Evolutionary conservation across 2,113 vertebrate species (phyloP).

Genomic region (Suricata suricatta): DNA sequence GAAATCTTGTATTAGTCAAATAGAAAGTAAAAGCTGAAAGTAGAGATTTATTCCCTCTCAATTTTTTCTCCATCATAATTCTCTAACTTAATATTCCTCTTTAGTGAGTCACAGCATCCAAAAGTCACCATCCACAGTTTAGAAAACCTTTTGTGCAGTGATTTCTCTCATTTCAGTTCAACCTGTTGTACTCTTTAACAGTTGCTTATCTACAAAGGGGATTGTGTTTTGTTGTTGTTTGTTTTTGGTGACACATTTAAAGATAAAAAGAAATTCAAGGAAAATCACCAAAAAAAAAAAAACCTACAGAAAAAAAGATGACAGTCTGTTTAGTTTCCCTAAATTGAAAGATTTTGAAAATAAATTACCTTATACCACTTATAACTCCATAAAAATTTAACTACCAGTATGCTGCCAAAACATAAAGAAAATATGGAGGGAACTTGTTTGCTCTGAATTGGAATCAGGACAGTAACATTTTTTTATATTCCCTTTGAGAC

Average conservation of each 20-base stretch:
- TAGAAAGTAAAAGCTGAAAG: not conserved
- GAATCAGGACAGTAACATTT: not conserved
- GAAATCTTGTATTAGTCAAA: not conserved
- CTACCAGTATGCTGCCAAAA: not conserved
- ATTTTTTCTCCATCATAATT: not conserved
- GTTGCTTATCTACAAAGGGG: not conserved
- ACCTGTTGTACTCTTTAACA: not conserved
- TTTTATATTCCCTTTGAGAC: not conserved
- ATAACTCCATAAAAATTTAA: not conserved
- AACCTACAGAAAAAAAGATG: not conserved
- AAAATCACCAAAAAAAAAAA: not conserved
- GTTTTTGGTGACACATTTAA: not conserved
- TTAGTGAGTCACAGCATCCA: not conserved
- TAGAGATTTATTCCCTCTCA: not conserved
- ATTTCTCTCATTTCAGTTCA: not conserved
- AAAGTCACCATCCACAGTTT: not conserved
- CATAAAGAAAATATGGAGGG: not conserved
- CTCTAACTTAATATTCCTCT: not conserved
- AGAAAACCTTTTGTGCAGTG: not conserved
- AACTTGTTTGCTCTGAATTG: not conserved
- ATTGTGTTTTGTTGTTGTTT: not conserved
- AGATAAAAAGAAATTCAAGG: not conserved
- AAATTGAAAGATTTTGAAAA: constrained; percentile 33
- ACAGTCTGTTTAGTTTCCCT: not conserved
- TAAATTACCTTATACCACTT: not conserved